Evolutionary conservation across 1,140 invertebrate genomes (phyloP), one percentile per base, ranked within the genome.

Genomic region (Drosophila orosa): DNA sequence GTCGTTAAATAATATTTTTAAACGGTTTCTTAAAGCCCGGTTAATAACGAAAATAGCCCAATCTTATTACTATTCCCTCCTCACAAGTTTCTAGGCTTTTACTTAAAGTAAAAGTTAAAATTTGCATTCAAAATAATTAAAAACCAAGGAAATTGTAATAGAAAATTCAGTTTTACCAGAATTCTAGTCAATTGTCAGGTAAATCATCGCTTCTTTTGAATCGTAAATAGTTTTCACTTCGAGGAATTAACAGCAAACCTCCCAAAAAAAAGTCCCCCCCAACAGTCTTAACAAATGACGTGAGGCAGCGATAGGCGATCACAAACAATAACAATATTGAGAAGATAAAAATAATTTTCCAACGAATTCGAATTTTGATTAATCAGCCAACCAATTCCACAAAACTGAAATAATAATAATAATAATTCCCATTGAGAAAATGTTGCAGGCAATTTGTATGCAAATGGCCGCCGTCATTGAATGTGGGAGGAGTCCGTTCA

Each of bases 391-490:
- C 31, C 7, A 19, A 31, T 22, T 8, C 24, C 25, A 24, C 31
- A 48, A 48, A 66, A 29, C 17, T 39, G 12, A 48, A 22, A 37
- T 37, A 71, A 47, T 69, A 69, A 69, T 33, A 35, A 65, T 45
- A 56, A 69, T 56, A 47, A 58, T 71, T 57, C 65, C 48, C 63
- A 57, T 69, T 71, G 33, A 25, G 66, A 57, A 69, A 71, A 71
- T 71, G 65, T 71, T 71, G 65, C 67, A 71, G 52, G 33, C 66
- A 33, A 71, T 71, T 71, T 71, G 65, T 68, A 71, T 71, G 67
- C 67, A 71, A 71, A 71, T 71, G 63, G 67, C n/a, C n/a, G 67
- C 48, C 50, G 56, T 39, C 63, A 57, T 50, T 19, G 66, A 71
- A 71, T 57, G 67, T 69, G 67, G 67, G 67, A 71, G 67, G 66